Evolutionary conservation across 1,140 invertebrate species (phyloP).

Genomic region (Euglossa dilemma): DNA sequence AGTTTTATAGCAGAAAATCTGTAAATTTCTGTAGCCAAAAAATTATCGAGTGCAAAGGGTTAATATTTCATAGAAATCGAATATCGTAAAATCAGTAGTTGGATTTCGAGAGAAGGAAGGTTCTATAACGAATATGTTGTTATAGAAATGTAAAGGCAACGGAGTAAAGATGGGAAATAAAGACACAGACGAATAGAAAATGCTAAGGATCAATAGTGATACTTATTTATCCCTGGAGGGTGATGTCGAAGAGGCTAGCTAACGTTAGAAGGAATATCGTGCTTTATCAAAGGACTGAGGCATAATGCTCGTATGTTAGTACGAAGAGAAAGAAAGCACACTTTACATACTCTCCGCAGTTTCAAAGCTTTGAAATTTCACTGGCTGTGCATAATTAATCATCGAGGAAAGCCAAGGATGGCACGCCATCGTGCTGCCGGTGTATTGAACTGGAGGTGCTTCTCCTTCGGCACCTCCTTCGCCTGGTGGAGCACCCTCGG

Average conservation of each 20-base stretch:
- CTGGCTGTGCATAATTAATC: slow-evolving; percentile 99
- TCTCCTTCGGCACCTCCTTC: slow-evolving; percentile 84
- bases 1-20: no score
- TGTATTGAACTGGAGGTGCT: slow-evolving; percentile 90
- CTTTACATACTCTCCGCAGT: slow-evolving; percentile 92
- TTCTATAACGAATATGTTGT: not conserved
- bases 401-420: slow-evolving; percentile 99
- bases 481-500: slow-evolving; percentile 74
- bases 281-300: not conserved
- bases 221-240: not conserved
- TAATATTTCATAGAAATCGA: no score
- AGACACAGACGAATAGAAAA: no score
- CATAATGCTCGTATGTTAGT: not conserved
- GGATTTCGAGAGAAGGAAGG: no score
- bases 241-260: no score
- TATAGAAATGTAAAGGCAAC: not conserved
- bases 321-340: not conserved
- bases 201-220: not conserved
- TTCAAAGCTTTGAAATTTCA: slow-evolving; percentile 99
- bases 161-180: not conserved
- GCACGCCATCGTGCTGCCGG: slow-evolving; percentile 98
- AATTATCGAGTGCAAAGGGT: no score
- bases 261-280: not conserved
- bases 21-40: no score
- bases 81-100: no score